phyloP scores from a whole-genome alignment of 2,888 invertebrate genomes.

The Conus canariensis region DNA sequence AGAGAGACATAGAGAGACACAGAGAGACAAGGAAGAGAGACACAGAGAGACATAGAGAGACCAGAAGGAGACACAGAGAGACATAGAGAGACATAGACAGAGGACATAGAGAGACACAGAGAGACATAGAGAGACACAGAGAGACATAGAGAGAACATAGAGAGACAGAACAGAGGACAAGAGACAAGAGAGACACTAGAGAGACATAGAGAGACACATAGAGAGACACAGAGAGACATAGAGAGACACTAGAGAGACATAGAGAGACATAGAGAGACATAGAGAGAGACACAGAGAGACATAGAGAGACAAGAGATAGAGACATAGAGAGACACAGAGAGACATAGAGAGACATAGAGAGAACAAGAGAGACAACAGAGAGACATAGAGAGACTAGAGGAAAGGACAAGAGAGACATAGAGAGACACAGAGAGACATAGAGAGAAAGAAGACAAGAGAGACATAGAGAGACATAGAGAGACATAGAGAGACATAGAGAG shows the following conservation, averaged over 20 bases:
- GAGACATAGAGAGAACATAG: neutral
- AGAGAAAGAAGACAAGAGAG: neutral
- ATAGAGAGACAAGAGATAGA: neutral
- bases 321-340: neutral
- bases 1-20: neutral
- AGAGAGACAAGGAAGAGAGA: neutral
- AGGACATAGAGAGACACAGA: conserved; percentile 18
- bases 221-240: neutral
- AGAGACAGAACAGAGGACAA: conserved; percentile 13
- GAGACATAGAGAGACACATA: neutral
- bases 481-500: neutral
- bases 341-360: conserved; percentile 15
- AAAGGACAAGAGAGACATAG: conserved; percentile 10
- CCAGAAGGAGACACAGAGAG: neutral
- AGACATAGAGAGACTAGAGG: neutral
- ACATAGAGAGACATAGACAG: neutral
- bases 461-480: conserved; percentile 19
- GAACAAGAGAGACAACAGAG: neutral
- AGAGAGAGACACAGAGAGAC: conserved; percentile 18
- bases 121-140: neutral
- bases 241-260: neutral
- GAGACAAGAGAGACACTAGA: neutral
- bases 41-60: conserved; percentile 19
- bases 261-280: neutral
- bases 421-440: neutral